phyloP scores from a whole-genome alignment of 2,797 vertebrate genomes.

The Crocidura indochinensis region DNA sequence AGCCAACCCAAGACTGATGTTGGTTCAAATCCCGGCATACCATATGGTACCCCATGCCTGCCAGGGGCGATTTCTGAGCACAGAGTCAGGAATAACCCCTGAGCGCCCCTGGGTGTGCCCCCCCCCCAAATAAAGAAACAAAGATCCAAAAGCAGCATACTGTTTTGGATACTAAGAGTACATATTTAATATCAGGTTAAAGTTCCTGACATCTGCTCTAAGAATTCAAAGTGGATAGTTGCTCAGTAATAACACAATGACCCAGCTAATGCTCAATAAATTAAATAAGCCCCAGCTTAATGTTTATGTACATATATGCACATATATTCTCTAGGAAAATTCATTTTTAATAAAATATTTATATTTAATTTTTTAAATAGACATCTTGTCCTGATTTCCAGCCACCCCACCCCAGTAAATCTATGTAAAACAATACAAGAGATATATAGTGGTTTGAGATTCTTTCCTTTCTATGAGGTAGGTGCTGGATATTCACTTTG shows the following conservation, averaged over 20 bases:
- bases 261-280: not conserved
- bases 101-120: too few species aligned
- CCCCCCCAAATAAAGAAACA: too few species aligned
- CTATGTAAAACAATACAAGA: constrained; percentile 29
- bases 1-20: too few species aligned
- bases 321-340: not conserved
- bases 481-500: constrained; percentile 35
- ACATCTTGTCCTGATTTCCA: not conserved
- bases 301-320: too few species aligned
- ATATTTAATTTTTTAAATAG: constrained; percentile 6
- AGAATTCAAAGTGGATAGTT: not conserved
- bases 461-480: constrained; percentile 42
- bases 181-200: not conserved
- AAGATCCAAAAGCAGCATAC: not conserved
- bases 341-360: constrained; percentile 36
- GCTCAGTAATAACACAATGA: constrained; percentile 11
- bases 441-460: not conserved
- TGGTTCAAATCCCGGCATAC: too few species aligned
- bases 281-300: not conserved
- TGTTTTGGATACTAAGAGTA: not conserved
- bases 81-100: too few species aligned
- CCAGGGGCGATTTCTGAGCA: too few species aligned
- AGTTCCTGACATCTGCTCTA: not conserved
- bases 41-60: too few species aligned
- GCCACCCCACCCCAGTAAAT: not conserved